Evolutionary conservation across 2,113 vertebrate species (phyloP), one percentile per base, ranked within the genome.

Genomic region (Lampris incognitus): DNA sequence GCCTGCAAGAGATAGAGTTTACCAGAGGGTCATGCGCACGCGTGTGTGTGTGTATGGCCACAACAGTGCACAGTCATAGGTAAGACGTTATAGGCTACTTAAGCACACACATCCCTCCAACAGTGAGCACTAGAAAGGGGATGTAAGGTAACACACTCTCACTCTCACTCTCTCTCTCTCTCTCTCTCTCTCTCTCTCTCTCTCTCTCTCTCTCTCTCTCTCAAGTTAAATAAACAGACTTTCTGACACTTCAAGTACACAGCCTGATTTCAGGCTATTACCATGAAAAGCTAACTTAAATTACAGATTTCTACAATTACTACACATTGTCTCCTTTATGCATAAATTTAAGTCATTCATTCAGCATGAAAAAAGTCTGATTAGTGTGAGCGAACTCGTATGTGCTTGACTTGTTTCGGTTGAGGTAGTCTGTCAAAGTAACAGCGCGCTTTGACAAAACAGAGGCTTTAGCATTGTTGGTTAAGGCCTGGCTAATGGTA

Each of bases 341-440:
- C 78, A 69, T 64, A 80, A 85, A 0, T 71, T 72, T 7, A 65
- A 7, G 63, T 38, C 6, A 49, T 38, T 64, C 46, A 68, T 67
- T 64, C 36, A 4, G 24, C 5, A 60, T 3, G 48, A 44, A 72
- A 55, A 64, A 64, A 61, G 41, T 84, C 70, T 69, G 83, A 87
- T 82, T 55, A 69, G 71, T 3, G n/a, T 55, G 66, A 84, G 64
- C 55, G 62, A 74, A 76, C 74, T 78, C 44, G 60, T 9, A 42
- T 84, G 88, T 86, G 90, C 85, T 82, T 79, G 58, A 81, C 76
- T 78, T 67, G 89, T 82, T 81, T 81, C 24, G 83, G 85, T 81
- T 66, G 87, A 92, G 89, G 82, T 85, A 78, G 82, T 55, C 41
- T 40, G 11, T 6, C 46, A 39, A 66, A n/a, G 11, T 74, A 75